Evolutionary conservation across 2,113 vertebrate genomes (phyloP).

Genomic region (Chelonoidis abingdonii): DNA sequence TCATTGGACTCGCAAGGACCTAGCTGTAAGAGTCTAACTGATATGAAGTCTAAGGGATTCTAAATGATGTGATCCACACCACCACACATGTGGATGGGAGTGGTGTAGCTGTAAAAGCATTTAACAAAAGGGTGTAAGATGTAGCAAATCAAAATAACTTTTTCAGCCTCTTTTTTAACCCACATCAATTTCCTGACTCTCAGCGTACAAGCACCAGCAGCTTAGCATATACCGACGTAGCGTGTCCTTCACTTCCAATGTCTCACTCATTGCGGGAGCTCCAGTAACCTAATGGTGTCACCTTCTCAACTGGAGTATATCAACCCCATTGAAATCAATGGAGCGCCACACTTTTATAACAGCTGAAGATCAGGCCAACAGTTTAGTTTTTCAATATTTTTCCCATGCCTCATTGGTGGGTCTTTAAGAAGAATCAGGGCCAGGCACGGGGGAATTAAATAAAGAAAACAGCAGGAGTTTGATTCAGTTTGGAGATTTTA

Average conservation of each 20-base stretch:
- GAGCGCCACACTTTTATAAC: not conserved
- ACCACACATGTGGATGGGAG: not conserved
- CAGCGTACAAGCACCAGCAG: not conserved
- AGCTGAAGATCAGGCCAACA: not conserved
- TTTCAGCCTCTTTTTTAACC: not conserved
- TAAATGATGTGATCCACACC: not conserved
- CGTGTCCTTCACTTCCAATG: not conserved
- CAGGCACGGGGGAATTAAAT: not conserved
- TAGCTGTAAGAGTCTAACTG: not conserved
- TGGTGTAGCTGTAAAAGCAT: not conserved
- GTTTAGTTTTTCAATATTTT: not conserved
- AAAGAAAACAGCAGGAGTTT: constrained; percentile 12
- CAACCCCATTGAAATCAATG: not conserved
- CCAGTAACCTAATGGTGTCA: not conserved
- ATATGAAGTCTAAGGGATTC: not conserved
- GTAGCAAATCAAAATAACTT: not conserved
- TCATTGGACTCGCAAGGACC: not conserved
- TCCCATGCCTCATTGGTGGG: not conserved
- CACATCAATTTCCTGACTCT: not conserved
- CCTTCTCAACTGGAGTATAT: not conserved
- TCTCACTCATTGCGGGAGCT: not conserved
- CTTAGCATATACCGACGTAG: not conserved
- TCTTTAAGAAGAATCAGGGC: not conserved
- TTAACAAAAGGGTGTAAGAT: not conserved
- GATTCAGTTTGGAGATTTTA: constrained; percentile 32